Evolutionary conservation across 2,797 vertebrate genomes (phyloP).

Genomic region (Paedocypris micromegethes): DNA sequence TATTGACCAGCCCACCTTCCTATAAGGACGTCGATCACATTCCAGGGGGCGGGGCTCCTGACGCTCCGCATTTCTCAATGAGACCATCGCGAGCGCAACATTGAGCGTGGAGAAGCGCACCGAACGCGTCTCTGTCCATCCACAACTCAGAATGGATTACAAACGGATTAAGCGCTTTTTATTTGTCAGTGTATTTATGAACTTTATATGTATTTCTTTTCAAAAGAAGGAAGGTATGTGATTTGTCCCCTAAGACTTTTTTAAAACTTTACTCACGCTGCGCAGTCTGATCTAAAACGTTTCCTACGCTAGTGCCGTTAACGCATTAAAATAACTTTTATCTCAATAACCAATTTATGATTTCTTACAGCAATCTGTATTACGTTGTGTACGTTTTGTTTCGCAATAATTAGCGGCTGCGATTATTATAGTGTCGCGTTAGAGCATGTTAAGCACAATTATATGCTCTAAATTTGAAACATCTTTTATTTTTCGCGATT

Average conservation of each 20-base stretch:
- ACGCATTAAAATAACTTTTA: too few relatives aligned
- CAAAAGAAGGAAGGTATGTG: slow-evolving; percentile 73
- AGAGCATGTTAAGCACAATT: too few relatives aligned
- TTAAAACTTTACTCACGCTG: slow-evolving; percentile 1
- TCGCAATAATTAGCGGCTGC: too few relatives aligned
- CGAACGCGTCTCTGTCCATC: slow-evolving; percentile 41
- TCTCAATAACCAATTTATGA: too few relatives aligned
- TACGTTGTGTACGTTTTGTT: too few relatives aligned
- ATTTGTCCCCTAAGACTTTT: neutral
- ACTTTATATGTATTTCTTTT: slow-evolving; percentile 64
- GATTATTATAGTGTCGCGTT: too few relatives aligned
- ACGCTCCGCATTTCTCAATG: slow-evolving; percentile 67
- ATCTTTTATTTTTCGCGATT: too few relatives aligned
- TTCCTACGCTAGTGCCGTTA: too few relatives aligned
- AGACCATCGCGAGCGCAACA: slow-evolving; percentile 51
- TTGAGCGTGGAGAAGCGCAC: slow-evolving; percentile 46
- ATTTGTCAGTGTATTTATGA: slow-evolving; percentile 66
- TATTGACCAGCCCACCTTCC: slow-evolving; percentile 33
- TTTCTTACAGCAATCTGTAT: too few relatives aligned
- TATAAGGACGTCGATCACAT: slow-evolving; percentile 50
- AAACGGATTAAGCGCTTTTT: slow-evolving; percentile 61
- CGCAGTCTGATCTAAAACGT: too few relatives aligned
- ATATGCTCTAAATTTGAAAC: too few relatives aligned
- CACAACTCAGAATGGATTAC: slow-evolving; percentile 63
- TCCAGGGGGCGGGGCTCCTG: slow-evolving; percentile 66